Conservation (phyloP, 2,888 invertebrate genomes). For the Smittia sp. region DNA sequence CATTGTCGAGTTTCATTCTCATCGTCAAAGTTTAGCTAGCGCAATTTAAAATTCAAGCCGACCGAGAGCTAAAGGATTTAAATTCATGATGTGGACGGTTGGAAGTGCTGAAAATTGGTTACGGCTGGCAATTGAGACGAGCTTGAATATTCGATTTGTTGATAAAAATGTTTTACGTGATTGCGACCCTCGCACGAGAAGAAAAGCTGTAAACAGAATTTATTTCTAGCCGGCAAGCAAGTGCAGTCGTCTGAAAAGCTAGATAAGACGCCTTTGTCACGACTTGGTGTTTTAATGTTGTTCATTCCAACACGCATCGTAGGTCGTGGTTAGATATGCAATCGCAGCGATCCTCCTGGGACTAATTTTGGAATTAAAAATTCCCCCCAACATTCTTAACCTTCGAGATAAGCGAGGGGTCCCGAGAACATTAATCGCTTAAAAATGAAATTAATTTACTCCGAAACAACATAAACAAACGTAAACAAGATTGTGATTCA, state of each 20-base stretch:
- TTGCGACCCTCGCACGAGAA: neutral
- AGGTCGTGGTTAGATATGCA: neutral
- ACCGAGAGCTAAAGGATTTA: neutral
- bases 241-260: neutral
- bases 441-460: slow-evolving; percentile 32
- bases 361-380: slow-evolving; percentile 2
- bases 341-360: neutral
- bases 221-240: neutral
- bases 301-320: neutral
- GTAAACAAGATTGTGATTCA: slow-evolving; percentile 34
- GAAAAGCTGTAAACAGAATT: neutral
- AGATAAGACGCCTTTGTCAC: neutral
- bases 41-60: neutral
- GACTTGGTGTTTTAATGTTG: neutral
- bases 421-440: slow-evolving; percentile 5
- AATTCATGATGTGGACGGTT: slow-evolving; percentile 8
- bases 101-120: neutral
- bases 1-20: no score
- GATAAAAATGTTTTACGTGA: slow-evolving; percentile 9
- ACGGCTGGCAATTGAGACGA: neutral
- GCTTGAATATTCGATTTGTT: neutral
- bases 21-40: neutral
- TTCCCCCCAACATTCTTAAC: neutral
- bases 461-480: slow-evolving; percentile 29
- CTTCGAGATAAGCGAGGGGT: neutral